phyloP scores from a whole-genome alignment of 2,113 vertebrate species.

The Neogobius melanostomus region DNA sequence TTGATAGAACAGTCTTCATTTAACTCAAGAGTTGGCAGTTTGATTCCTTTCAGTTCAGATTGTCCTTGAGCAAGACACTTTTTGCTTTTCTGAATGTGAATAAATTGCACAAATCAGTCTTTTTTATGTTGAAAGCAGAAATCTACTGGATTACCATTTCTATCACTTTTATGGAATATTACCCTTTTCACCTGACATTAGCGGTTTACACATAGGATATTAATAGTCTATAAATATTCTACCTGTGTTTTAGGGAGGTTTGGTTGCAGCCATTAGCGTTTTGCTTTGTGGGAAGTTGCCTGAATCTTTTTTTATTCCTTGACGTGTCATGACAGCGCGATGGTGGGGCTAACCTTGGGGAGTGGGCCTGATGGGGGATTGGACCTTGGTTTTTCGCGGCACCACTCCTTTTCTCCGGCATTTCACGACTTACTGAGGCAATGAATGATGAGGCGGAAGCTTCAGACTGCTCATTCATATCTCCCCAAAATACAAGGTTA shows the following conservation, averaged over 20 bases:
- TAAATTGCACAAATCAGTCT: background rate
- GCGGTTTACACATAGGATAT: conserved; percentile 67
- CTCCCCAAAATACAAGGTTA: conserved; percentile 61
- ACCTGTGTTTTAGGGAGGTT: conserved; percentile 57
- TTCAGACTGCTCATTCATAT: conserved; percentile 52
- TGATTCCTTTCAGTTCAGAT: no score
- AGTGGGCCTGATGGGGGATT: conserved; percentile 62
- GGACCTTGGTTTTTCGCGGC: conserved; percentile 67
- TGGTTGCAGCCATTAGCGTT: conserved; percentile 57
- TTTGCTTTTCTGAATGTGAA: background rate
- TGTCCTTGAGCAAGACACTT: no score
- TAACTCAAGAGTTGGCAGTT: no score
- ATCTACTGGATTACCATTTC: background rate
- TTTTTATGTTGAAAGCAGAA: background rate
- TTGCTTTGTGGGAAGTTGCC: conserved; percentile 30
- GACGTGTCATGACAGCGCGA: conserved; percentile 45
- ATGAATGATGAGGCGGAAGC: conserved; percentile 59
- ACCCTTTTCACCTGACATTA: conserved; percentile 39
- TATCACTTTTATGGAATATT: background rate
- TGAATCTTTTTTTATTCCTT: conserved; percentile 56
- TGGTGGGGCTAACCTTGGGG: conserved; percentile 66
- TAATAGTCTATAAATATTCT: conserved; percentile 76
- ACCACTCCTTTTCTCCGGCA: conserved; percentile 53
- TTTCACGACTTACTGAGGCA: conserved; percentile 56
- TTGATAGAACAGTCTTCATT: no score